Evolutionary conservation across 2,113 vertebrate genomes (phyloP).

Genomic region (Cephalopterus ornatus): DNA sequence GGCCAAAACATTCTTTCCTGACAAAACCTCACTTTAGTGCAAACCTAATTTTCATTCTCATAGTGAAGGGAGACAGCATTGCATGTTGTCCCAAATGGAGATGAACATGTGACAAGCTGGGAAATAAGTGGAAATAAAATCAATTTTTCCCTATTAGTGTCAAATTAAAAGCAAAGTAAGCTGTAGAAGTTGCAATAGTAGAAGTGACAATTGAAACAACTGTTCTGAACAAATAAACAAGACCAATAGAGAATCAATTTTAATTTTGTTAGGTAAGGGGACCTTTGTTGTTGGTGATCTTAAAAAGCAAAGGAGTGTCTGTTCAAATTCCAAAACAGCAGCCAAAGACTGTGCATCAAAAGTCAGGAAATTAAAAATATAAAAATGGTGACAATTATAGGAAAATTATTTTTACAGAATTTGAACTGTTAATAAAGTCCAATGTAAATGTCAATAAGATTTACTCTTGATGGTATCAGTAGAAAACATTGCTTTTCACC

Average conservation of each 20-base stretch:
- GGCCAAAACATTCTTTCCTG: background rate
- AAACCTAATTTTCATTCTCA: slow-evolving; percentile 16
- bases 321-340: background rate
- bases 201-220: slow-evolving; percentile 16
- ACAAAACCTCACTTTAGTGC: background rate
- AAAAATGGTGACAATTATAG: background rate
- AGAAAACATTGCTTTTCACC: background rate
- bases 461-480: background rate
- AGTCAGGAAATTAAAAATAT: background rate
- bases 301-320: background rate
- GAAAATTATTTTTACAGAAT: background rate
- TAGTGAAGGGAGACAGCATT: background rate
- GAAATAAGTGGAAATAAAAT: slow-evolving; percentile 54
- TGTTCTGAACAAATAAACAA: background rate
- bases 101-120: background rate
- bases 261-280: background rate
- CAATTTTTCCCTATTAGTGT: slow-evolving; percentile 33
- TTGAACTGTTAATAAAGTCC: background rate
- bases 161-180: slow-evolving; percentile 52
- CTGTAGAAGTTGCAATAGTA: background rate
- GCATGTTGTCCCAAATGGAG: background rate
- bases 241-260: background rate
- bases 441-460: background rate
- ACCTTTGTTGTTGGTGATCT: background rate
- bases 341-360: background rate